Evolutionary conservation across 2,888 invertebrate species (phyloP).

Genomic region (Cerastis rubricosa): DNA sequence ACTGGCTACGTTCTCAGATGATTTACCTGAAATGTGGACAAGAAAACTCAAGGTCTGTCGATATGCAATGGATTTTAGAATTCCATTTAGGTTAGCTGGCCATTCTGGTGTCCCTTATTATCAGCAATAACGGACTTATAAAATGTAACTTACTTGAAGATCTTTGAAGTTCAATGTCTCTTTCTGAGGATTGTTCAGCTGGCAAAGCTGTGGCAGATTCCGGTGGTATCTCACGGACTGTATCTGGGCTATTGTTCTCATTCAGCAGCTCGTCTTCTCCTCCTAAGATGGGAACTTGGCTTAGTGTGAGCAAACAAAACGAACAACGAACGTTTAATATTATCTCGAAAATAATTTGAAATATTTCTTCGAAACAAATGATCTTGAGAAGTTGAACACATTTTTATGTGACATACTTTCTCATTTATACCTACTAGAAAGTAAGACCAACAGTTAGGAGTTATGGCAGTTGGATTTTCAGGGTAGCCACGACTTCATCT

Average conservation of each 20-base stretch:
- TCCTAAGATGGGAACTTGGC: slow-evolving; percentile 55
- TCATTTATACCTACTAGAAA: neutral
- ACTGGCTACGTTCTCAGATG: slow-evolving; percentile 76
- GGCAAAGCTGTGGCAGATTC: slow-evolving; percentile 6
- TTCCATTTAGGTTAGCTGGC: neutral
- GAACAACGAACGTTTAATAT: neutral
- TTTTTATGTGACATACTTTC: neutral
- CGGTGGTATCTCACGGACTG: slow-evolving; percentile 77
- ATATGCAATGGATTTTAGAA: neutral
- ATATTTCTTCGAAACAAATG: neutral
- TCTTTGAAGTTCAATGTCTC: slow-evolving; percentile 44
- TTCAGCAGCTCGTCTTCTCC: slow-evolving; percentile 73
- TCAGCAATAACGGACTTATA: too few relatives aligned
- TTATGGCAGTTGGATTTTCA: neutral
- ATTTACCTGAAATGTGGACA: slow-evolving; percentile 71
- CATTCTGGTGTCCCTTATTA: neutral
- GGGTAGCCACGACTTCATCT: neutral
- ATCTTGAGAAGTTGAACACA: neutral
- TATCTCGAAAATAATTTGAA: neutral
- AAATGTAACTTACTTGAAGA: slow-evolving; percentile 51
- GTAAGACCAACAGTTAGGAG: neutral
- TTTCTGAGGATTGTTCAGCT: slow-evolving; percentile 21
- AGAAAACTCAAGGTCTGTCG: neutral
- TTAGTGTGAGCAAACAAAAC: neutral
- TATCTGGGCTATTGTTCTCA: slow-evolving; percentile 75